These are phyloP conservation scores for Harlomillsia oculata DNA, from an alignment of 1,140 invertebrate genomes.

Conservation along the genomic window DNA sequence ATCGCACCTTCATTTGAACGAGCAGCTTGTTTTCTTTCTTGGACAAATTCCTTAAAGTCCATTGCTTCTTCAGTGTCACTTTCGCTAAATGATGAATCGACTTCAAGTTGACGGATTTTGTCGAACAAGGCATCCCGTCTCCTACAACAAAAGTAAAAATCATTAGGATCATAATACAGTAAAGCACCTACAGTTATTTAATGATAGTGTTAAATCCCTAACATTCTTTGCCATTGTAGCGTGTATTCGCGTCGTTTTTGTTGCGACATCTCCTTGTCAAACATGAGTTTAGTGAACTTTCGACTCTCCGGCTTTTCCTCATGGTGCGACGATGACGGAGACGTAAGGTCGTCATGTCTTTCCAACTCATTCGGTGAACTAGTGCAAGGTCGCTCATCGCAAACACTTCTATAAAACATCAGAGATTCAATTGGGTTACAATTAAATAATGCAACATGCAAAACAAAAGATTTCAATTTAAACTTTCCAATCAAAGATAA, in stretches of 20 bases:
- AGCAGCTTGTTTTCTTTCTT: not conserved
- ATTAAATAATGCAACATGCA: no score
- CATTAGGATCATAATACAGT: not conserved
- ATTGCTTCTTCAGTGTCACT: slow-evolving; percentile 24
- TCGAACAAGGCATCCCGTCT: slow-evolving; percentile 26
- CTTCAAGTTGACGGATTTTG: slow-evolving; percentile 31
- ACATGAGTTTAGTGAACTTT: slow-evolving; percentile 7
- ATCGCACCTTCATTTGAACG: not conserved
- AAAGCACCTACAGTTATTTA: not conserved
- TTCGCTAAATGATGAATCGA: slow-evolving; percentile 19
- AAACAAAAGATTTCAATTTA: no score
- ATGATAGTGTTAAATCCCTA: not conserved
- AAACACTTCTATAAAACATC: no score
- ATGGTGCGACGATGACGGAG: not conserved
- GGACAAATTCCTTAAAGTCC: slow-evolving; percentile 17
- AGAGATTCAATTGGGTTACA: no score
- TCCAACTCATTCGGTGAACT: slow-evolving; percentile 2
- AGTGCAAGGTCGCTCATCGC: not conserved
- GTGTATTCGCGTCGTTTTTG: slow-evolving; percentile 18
- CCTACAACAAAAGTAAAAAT: slow-evolving; percentile 8
- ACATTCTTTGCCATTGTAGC: slow-evolving; percentile 29
- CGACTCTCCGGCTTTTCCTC: slow-evolving; percentile 1
- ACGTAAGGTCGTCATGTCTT: not conserved
- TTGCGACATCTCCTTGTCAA: slow-evolving; percentile 19
- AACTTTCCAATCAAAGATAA: no score